These are phyloP conservation scores for Sander lucioperca DNA, from an alignment of 2,113 vertebrate genomes.

Conservation along the genomic window DNA sequence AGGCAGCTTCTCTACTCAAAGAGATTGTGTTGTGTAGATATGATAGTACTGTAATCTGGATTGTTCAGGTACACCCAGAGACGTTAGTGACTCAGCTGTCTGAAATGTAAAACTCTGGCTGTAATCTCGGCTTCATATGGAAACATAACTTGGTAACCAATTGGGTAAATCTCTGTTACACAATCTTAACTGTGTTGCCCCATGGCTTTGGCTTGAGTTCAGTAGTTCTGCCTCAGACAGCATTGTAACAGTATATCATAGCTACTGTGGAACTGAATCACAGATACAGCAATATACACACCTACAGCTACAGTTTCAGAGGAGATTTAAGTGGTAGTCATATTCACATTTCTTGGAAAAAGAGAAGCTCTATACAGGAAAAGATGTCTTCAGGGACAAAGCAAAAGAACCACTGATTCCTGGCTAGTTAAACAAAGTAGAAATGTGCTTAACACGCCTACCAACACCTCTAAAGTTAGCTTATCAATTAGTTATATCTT, in stretches of 20 bases:
- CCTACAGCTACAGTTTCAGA: not conserved
- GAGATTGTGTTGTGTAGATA: not conserved
- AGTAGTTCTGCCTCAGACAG: constrained; percentile 1
- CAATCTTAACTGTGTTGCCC: constrained; percentile 6
- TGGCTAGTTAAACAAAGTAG: not conserved
- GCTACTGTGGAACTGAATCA: not conserved
- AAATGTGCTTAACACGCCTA: not conserved
- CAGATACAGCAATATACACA: not conserved
- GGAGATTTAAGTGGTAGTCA: not conserved
- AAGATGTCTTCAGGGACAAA: not conserved
- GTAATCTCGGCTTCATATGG: not conserved
- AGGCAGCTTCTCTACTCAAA: not conserved
- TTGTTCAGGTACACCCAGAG: not conserved
- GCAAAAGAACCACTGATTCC: not conserved
- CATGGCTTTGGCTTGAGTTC: not conserved
- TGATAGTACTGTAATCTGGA: constrained; percentile 2
- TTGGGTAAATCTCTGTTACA: constrained; percentile 11
- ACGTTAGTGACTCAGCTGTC: not conserved
- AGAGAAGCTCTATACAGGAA: not conserved
- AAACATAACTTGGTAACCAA: not conserved
- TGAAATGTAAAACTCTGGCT: not conserved
- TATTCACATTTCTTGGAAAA: constrained; percentile 1
- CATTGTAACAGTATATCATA: not conserved
- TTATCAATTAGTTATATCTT: not conserved
- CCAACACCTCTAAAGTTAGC: not conserved